These are phyloP conservation scores for Xenopus laevis DNA, from an alignment of 2,113 vertebrate genomes.

Conservation along the genomic window DNA sequence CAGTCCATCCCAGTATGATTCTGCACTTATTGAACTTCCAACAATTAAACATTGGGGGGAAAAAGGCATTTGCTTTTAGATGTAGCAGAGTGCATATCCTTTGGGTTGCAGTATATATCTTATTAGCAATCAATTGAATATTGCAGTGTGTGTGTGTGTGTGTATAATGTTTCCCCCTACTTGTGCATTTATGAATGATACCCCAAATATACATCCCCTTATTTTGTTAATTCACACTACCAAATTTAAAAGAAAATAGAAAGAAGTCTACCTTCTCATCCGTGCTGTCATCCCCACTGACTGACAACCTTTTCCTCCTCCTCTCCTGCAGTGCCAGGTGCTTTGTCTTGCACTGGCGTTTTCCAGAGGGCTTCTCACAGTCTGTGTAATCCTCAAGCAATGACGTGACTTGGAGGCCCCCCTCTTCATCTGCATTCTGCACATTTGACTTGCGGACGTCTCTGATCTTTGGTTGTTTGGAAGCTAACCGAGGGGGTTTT, in stretches of 20 bases:
- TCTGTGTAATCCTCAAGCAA: constrained; percentile 84
- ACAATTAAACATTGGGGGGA: constrained; percentile 8
- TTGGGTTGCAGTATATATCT: too few relatives aligned
- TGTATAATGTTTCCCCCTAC: too few relatives aligned
- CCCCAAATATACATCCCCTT: background rate
- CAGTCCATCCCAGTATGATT: constrained; percentile 16
- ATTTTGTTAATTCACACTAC: background rate
- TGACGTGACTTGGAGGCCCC: constrained; percentile 71
- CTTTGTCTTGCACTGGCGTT: constrained; percentile 97
- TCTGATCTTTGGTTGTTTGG: constrained; percentile 82
- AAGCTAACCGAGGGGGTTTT: constrained; percentile 74
- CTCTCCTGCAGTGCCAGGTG: constrained; percentile 87
- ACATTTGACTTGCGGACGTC: constrained; percentile 78
- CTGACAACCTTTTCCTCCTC: constrained; percentile 61
- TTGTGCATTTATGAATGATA: background rate
- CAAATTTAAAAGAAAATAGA: background rate
- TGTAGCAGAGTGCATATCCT: too few relatives aligned
- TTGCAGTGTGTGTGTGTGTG: too few relatives aligned
- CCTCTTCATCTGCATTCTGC: constrained; percentile 74
- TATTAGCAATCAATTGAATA: too few relatives aligned
- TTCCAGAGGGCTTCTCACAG: constrained; percentile 95
- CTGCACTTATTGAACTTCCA: background rate
- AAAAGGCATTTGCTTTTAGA: too few relatives aligned
- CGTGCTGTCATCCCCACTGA: constrained; percentile 63
- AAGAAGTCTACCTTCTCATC: constrained; percentile 70